phyloP scores from a whole-genome alignment of 2,113 vertebrate genomes.

The Casuarius casuarius region DNA sequence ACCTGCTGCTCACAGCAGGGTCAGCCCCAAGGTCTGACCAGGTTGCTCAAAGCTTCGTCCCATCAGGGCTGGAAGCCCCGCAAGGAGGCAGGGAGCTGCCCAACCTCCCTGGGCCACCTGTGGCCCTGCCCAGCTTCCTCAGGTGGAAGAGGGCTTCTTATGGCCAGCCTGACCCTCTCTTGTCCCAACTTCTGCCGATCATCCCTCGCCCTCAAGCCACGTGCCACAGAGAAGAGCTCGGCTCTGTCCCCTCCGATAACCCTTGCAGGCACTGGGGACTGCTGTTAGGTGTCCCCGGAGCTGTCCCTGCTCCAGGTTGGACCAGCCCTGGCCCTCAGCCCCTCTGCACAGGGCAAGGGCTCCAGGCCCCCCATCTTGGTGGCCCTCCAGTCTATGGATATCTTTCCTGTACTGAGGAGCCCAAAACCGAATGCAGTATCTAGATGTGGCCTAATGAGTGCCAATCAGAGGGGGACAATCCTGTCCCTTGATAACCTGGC shows the following conservation, averaged over 20 bases:
- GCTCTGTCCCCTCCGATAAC: no score
- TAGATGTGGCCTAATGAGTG: not conserved
- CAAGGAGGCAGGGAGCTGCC: no score
- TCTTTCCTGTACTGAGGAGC: not conserved
- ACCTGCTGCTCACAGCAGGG: not conserved
- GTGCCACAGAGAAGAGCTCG: no score
- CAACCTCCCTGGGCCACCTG: no score
- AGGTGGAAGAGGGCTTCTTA: no score
- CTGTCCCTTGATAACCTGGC: not conserved
- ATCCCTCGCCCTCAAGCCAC: not conserved
- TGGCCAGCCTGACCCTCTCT: no score
- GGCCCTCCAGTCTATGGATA: not conserved
- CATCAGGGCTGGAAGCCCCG: no score
- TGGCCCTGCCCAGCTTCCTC: no score
- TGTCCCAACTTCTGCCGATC: no score
- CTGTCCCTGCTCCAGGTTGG: not conserved
- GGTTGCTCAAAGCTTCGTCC: not conserved
- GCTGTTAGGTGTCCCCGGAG: accelerated
- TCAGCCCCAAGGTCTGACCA: not conserved
- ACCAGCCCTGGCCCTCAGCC: not conserved
- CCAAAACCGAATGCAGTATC: not conserved
- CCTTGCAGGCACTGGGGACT: not conserved
- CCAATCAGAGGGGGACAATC: not conserved
- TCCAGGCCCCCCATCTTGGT: not conserved
- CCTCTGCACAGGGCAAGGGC: not conserved